phyloP scores from a whole-genome alignment of 2,797 vertebrate species.

The Naso thynnoides region DNA sequence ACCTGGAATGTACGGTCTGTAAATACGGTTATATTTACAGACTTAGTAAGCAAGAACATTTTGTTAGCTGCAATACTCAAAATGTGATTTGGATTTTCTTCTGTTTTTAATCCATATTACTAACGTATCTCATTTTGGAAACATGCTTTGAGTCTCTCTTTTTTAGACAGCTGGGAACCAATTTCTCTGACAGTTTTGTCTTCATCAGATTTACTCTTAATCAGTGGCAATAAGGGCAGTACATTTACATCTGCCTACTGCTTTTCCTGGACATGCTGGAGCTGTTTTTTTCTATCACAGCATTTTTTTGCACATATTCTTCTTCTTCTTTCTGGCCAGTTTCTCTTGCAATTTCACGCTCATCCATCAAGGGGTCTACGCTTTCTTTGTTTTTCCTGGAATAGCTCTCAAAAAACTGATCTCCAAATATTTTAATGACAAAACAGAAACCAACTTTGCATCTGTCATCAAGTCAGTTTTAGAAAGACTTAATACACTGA shows the following conservation, averaged over 20 bases:
- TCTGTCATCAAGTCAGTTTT: neutral
- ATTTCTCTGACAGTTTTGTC: slow-evolving; percentile 16
- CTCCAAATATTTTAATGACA: neutral
- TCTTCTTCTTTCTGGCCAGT: slow-evolving; percentile 2
- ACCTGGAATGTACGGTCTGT: neutral
- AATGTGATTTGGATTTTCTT: neutral
- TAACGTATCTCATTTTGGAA: slow-evolving; percentile 67
- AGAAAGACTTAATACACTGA: neutral
- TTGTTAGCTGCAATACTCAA: neutral
- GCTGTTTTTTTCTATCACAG: slow-evolving; percentile 15
- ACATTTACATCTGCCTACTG: neutral
- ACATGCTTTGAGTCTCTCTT: slow-evolving; percentile 4
- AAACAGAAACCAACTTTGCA: neutral
- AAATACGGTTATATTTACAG: neutral
- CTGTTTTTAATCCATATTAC: neutral
- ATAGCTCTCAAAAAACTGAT: neutral
- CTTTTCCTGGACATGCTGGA: slow-evolving; percentile 9
- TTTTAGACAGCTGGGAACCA: slow-evolving; percentile 20
- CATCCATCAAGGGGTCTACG: neutral
- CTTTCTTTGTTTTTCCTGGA: neutral
- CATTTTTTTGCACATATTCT: neutral
- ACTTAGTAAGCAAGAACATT: neutral
- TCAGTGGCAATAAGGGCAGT: neutral
- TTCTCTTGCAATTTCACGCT: slow-evolving; percentile 7
- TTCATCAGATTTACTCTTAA: slow-evolving; percentile 12